phyloP scores from a whole-genome alignment of 2,888 invertebrate genomes.

The Phaonia tiefii region DNA sequence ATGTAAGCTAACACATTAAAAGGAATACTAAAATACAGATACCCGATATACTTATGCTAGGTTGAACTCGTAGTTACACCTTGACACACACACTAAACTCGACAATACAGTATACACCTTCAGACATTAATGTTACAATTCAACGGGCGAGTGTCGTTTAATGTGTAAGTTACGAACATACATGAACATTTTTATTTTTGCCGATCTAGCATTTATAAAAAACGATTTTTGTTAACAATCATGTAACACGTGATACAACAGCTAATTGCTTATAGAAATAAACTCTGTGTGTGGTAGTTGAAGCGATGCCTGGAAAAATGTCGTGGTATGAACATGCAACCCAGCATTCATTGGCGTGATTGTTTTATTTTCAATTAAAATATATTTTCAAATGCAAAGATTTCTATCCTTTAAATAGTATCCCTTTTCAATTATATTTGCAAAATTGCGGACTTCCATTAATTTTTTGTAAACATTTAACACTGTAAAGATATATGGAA shows the following conservation, averaged over 20 bases:
- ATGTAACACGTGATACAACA: slow-evolving; percentile 47
- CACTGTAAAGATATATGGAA: too few species aligned
- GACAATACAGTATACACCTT: slow-evolving; percentile 15
- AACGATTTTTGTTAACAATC: slow-evolving; percentile 55
- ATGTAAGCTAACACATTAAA: slow-evolving; percentile 47
- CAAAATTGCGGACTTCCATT: too few species aligned
- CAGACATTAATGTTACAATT: neutral
- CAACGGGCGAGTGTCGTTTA: slow-evolving; percentile 1
- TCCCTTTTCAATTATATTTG: too few species aligned
- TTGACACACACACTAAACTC: neutral
- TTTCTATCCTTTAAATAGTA: too few species aligned
- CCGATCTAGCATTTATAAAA: slow-evolving; percentile 43
- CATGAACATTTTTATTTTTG: slow-evolving; percentile 26
- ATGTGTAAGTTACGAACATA: slow-evolving; percentile 27
- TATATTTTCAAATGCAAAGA: too few species aligned
- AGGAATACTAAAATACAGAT: slow-evolving; percentile 23
- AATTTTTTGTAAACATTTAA: too few species aligned
- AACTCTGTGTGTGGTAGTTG: neutral
- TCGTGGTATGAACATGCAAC: too few species aligned
- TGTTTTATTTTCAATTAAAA: too few species aligned
- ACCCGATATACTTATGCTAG: too few species aligned
- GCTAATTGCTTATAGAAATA: slow-evolving; percentile 60
- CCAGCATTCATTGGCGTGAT: too few species aligned
- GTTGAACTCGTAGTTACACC: neutral
- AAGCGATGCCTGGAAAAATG: too few species aligned